Percentiles rank a stretch among this genome's conserved stretches.
These are phyloP conservation scores for Ia io DNA, from an alignment of 2,113 vertebrate species.

Conservation along the genomic window DNA sequence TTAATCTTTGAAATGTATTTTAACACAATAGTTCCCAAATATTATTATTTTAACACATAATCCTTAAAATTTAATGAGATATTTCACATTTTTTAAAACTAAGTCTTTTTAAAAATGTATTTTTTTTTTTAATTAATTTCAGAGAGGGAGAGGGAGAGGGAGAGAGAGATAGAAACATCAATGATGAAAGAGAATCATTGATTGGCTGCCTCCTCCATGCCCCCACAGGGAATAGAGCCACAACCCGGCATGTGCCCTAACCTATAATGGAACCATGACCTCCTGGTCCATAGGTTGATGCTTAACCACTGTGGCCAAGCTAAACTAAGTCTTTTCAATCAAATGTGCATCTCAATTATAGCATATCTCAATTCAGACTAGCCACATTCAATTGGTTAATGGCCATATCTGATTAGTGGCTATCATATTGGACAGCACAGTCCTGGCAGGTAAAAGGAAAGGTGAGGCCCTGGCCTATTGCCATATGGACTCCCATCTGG, in stretches of 20 bases:
- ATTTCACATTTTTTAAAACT: neutral
- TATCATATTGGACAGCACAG: fast-evolving
- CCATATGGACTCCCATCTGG: neutral
- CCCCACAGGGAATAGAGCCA: too few relatives aligned
- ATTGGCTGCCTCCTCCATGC: too few relatives aligned
- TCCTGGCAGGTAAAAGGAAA: neutral
- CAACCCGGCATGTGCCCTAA: too few relatives aligned
- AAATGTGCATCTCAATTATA: neutral
- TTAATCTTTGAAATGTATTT: neutral
- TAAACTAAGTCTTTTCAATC: neutral
- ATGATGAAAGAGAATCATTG: too few relatives aligned
- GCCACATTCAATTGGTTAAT: neutral
- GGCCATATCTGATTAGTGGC: neutral
- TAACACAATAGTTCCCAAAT: neutral
- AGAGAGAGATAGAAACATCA: too few relatives aligned
- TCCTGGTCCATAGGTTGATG: too few relatives aligned
- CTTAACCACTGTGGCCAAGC: too few relatives aligned
- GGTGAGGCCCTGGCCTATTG: neutral
- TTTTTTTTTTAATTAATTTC: too few relatives aligned
- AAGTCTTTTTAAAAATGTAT: too few relatives aligned
- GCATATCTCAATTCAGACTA: neutral
- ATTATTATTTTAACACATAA: neutral
- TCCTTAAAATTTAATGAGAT: neutral
- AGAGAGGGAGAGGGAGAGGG: too few relatives aligned
- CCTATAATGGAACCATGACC: too few relatives aligned